Base-by-base conservation (phyloP, 2,797 vertebrate genomes). In the Malurus leucopterus region DNA sequence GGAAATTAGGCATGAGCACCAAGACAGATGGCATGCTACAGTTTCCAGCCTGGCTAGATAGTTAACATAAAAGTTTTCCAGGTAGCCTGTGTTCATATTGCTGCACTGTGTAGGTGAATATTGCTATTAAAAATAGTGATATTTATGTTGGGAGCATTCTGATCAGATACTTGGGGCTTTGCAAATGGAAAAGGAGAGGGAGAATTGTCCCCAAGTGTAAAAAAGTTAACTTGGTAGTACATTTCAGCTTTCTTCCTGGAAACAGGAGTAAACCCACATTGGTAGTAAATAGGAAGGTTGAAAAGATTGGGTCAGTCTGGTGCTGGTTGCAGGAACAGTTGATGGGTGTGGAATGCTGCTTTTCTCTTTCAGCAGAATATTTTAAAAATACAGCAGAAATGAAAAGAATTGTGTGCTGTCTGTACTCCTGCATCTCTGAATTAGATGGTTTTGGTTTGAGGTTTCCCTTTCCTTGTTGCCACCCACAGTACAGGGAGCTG, bases 341-440 rank as follows among this genome's bases (percentile, higher is more conserved):
- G 61, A 14, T 44, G 41, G n/a, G 19, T 34, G 9, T 36, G 58
- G 15, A 41, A 11, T 85, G 41, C 73, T 80, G 36, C 13, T 49
- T 73, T 47, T 34, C 13, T n/a, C n/a, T 67, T 76, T 20, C 20
- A 67, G 64, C 1, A 38, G 36, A 72, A 51, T 24, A 11, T 43
- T 49, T 67, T 46, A 36, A 70, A 87, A 87, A 73, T n/a, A 26
- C 1, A 63, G 16, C 15, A 38, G 7, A 89, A 76, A 34, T 20
- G 0, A 22, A 43, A 26, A 27, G 18, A 34, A 0, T 0, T 0
- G 0, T 43, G 5, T 4, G 1, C 59, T 61, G 54, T 32, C 11
- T 62, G 84, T 16, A 21, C 5, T 77, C 10, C 22, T 79, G 18
- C 46, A 5, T 51, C 43, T 84, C 59, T 61, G 64, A 53, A 67